Percentiles rank a stretch among this genome's conserved stretches.
These are phyloP conservation scores for Patella pellucida DNA, from an alignment of 2,888 invertebrate genomes.

Conservation along the genomic window DNA sequence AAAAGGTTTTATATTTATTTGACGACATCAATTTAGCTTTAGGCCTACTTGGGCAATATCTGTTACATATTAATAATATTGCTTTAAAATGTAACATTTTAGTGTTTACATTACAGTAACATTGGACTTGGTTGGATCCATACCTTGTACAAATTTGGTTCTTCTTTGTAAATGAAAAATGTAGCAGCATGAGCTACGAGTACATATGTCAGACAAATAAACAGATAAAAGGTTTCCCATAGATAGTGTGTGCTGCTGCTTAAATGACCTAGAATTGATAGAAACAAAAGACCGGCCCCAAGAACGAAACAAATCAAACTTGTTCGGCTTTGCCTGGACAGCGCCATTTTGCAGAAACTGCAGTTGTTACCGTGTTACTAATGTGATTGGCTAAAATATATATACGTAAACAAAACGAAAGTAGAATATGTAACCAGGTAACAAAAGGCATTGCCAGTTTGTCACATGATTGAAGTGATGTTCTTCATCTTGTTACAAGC, in stretches of 20 bases:
- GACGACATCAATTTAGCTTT: too few relatives aligned
- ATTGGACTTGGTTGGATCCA: too few relatives aligned
- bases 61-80: too few relatives aligned
- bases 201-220: conserved; percentile 36
- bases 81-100: too few relatives aligned
- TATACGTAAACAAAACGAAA: background rate
- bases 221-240: conserved; percentile 40
- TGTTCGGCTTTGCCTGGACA: conserved; percentile 40
- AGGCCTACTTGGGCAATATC: too few relatives aligned
- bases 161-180: conserved; percentile 32
- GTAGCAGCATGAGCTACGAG: conserved; percentile 37
- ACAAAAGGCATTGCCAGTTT: too few relatives aligned
- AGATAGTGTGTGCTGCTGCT: conserved; percentile 28
- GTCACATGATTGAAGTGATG: too few relatives aligned
- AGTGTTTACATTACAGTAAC: too few relatives aligned
- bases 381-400: conserved; percentile 6
- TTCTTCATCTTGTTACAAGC: too few relatives aligned
- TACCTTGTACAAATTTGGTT: conserved; percentile 37
- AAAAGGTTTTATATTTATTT: too few relatives aligned
- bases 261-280: conserved; percentile 31
- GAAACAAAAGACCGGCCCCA: conserved; percentile 33
- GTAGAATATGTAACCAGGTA: too few relatives aligned
- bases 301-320: conserved; percentile 40
- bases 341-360: conserved; percentile 34
- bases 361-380: background rate